These are phyloP conservation scores for Phalangium opilio DNA, from an alignment of 2,888 invertebrate genomes.

Conservation along the genomic window DNA sequence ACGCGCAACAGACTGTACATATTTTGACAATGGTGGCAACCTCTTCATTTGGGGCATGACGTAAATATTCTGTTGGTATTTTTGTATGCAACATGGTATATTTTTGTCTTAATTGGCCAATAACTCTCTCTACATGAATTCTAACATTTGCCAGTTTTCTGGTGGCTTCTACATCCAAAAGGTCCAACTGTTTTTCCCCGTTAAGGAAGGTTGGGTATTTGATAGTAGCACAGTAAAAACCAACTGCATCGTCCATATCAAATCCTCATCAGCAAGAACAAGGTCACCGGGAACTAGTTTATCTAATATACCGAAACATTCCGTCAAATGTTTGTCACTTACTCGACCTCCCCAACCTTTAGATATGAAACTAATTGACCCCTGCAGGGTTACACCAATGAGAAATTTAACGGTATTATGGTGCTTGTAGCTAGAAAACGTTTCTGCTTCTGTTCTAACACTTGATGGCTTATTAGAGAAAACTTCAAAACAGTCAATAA, in stretches of 20 bases:
- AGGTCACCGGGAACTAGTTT: constrained; percentile 17
- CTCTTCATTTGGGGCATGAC: too few species aligned
- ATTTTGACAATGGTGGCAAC: too few species aligned
- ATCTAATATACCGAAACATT: constrained; percentile 17
- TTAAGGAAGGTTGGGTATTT: constrained; percentile 14
- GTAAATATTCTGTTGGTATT: neutral
- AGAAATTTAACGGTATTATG: constrained; percentile 21
- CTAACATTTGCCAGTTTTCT: too few species aligned
- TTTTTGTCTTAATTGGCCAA: constrained; percentile 12
- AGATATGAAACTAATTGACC: constrained; percentile 19
- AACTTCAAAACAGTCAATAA: constrained; percentile 4
- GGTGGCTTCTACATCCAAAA: too few species aligned
- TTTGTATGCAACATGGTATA: constrained; percentile 15
- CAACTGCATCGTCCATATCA: constrained; percentile 17
- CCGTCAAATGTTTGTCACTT: constrained; percentile 22
- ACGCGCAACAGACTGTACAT: neutral
- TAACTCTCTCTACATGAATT: constrained; percentile 19
- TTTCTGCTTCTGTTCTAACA: constrained; percentile 11
- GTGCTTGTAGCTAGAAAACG: too few species aligned
- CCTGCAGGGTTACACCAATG: constrained; percentile 22
- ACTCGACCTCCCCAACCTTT: constrained; percentile 19
- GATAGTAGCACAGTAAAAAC: too few species aligned
- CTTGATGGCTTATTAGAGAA: neutral
- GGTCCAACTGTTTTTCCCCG: neutral
- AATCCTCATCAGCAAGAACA: constrained; percentile 20